Base-by-base conservation (phyloP, 2,113 vertebrate genomes). In the Stigmatopora argus region DNA sequence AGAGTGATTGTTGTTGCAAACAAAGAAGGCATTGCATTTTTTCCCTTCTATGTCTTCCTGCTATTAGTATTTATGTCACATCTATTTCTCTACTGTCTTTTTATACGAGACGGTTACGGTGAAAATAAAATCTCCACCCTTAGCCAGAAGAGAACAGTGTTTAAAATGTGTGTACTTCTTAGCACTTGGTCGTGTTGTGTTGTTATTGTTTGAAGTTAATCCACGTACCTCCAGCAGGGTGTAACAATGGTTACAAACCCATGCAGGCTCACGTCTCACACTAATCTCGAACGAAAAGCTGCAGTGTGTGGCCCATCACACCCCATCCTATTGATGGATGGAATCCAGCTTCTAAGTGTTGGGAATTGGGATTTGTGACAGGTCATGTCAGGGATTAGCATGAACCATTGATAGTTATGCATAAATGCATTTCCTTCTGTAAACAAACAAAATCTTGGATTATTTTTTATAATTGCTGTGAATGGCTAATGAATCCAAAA, bases 221-320 rank as follows among this genome's bases (percentile, higher is more conserved):
- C 78, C 77, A 83, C 74, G 70, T 70, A 77, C 64, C 56, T 59
- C 64, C 58, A 49, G 58, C 35, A 12, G 58, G 35, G 11, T 19
- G 35, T 19, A 61, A 61, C 59, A 61, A 46, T 61, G 19, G 10
- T 45, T 9, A 23, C 58, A 55, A 47, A 68, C 64, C 19, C 38
- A 12, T 41, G 59, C 59, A 62, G n/a, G 38, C 46, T 35, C 66
- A 64, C 23, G 0, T 63, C 55, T 72, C 45, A 70, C 48, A 31
- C 66, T 83, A 79, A 83, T 85, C 71, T 77, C 53, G 69, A 70
- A 51, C 81, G 83, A 85, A 74, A 77, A 74, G 74, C 70, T 61
- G 71, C 71, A 69, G 69, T 72, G 51, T 48, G 48, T 19, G 11
- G 52, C 67, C 61, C 69, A 56, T 72, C 81, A 45, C 65, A 70